Evolutionary conservation across 2,797 vertebrate genomes (phyloP).

Genomic region (Periparus ater): DNA sequence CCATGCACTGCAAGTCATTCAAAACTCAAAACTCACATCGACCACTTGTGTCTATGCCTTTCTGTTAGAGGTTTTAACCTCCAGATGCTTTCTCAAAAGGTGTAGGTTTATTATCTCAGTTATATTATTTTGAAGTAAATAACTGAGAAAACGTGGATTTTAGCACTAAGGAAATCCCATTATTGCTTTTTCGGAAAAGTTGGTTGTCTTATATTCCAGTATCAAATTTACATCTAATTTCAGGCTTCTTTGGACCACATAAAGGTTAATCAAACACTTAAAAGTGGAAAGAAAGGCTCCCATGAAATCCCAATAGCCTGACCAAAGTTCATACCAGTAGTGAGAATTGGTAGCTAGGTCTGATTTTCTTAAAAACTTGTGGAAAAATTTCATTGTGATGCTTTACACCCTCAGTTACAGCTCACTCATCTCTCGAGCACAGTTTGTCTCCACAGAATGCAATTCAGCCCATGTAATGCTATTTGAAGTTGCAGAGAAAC

Average conservation of each 20-base stretch:
- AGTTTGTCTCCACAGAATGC: neutral
- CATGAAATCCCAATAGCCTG: neutral
- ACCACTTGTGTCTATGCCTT: neutral
- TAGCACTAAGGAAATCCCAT: neutral
- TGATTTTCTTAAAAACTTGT: neutral
- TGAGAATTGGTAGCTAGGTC: neutral
- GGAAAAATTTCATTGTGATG: neutral
- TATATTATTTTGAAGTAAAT: neutral
- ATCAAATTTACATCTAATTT: neutral
- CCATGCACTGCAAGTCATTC: neutral
- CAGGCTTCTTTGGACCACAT: neutral
- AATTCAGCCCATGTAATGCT: neutral
- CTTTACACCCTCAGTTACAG: neutral
- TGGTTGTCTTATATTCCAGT: neutral
- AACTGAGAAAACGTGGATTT: neutral
- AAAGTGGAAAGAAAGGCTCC: neutral
- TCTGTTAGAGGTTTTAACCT: neutral
- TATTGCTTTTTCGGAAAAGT: neutral
- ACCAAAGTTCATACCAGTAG: neutral
- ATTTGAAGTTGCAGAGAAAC: neutral
- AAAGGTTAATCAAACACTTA: neutral
- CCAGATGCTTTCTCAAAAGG: neutral
- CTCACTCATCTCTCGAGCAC: neutral
- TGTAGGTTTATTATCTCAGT: neutral
- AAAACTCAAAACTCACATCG: neutral